Base-by-base conservation (phyloP, 1,140 invertebrate genomes). In the Meteorus sp. region DNA sequence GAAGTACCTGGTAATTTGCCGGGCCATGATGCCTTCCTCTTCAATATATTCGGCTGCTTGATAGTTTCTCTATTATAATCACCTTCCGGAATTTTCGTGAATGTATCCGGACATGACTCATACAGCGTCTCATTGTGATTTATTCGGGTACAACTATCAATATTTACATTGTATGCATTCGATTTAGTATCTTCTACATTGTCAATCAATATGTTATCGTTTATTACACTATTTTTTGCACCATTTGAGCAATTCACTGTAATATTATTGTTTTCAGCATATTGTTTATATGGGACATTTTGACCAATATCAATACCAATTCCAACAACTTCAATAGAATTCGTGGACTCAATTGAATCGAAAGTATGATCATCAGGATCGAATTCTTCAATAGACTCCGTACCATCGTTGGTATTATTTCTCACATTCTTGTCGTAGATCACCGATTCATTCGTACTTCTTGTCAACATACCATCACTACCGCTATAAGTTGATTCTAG, bases 371-470 rank as follows among this genome's bases (percentile, higher is more conserved):
- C 71, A 25, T 78, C 76, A 1, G 77, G 77, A 68, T 79, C 77
- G 45, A 78, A 79, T 61, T 80, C 77, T 60, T 79, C 76, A 19
- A 76, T 71, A 0, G 76, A 75, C 31, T 78, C n/a, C n/a, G n/a
- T n/a, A n/a, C n/a, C 75, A 53, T 72, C 71, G 25, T 72, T 73
- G 15, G 73, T 72, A 17, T 6, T 13, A n/a, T 25, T 9, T 11
- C 27, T 47, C 9, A n/a, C n/a, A n/a, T n/a, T 44, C 13, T 13
- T 8, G 52, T 23, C 1, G 35, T 11, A 1, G 43, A 33, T 5
- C 45, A 15, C 6, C 2, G 1, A 25, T 2, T 20, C n/a, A 13
- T 20, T 35, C 2, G 15, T 54, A n/a, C n/a, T n/a, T n/a, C n/a
- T n/a, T n/a, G n/a, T n/a, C n/a, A n/a, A n/a, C n/a, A n/a, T n/a